phyloP scores from a whole-genome alignment of 2,113 vertebrate species.

The Equus przewalskii region DNA sequence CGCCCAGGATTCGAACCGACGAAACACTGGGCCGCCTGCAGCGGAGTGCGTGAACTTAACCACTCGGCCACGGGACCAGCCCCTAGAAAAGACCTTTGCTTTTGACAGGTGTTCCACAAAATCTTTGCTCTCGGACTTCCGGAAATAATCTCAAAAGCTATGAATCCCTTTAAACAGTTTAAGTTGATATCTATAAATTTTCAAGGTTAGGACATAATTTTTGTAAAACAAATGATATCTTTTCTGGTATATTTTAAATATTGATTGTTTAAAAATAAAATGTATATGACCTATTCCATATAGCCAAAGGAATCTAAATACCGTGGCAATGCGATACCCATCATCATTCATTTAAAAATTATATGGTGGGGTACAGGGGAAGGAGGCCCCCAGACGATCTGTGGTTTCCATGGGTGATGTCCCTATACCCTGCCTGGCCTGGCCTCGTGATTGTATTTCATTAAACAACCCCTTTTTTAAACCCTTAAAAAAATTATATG shows the following conservation, averaged over 20 bases:
- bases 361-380: neutral
- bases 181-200: neutral
- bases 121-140: neutral
- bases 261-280: slow-evolving; percentile 31
- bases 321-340: neutral
- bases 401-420: neutral
- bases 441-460: neutral
- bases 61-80: too few relatives aligned
- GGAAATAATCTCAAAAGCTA: neutral
- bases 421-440: neutral
- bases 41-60: too few relatives aligned
- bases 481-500: neutral
- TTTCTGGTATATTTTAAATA: slow-evolving; percentile 25
- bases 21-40: too few relatives aligned
- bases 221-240: neutral
- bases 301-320: neutral
- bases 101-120: neutral
- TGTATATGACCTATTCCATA: neutral
- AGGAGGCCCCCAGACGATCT: neutral
- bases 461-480: neutral
- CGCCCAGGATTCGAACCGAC: too few relatives aligned
- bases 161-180: neutral
- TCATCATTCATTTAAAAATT: neutral
- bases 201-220: neutral
- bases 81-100: neutral